phyloP scores from a whole-genome alignment of 37 sponge, comb jelly and placozoan genomes.

The Amphimedon queenslandica region DNA sequence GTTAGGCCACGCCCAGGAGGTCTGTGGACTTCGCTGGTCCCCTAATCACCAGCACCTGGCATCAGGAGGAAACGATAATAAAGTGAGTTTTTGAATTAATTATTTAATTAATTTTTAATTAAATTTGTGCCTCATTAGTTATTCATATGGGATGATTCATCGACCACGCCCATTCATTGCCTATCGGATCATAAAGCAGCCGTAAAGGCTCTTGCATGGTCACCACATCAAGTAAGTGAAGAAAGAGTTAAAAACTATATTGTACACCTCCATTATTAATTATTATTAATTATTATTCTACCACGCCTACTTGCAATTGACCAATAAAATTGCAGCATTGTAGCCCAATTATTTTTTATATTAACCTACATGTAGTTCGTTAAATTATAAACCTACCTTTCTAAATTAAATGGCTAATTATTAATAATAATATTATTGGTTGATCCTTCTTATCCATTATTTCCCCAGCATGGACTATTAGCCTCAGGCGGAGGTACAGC shows the following conservation, averaged over 20 bases:
- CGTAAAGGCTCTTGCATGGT: slow-evolving; percentile 97
- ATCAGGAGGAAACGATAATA: slow-evolving; percentile 96
- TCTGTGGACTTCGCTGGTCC: slow-evolving; percentile 95
- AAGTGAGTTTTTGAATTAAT: slow-evolving; percentile 20
- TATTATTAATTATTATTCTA: too few species aligned
- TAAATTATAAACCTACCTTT: background rate
- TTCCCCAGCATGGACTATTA: slow-evolving; percentile 68
- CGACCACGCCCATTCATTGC: slow-evolving; percentile 50
- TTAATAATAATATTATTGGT: background rate
- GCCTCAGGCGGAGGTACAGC: slow-evolving; percentile 97
- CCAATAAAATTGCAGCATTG: too few species aligned
- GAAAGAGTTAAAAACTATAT: too few species aligned
- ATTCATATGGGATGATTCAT: slow-evolving; percentile 57
- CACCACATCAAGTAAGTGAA: slow-evolving; percentile 91
- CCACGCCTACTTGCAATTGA: too few species aligned
- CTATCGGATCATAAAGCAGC: slow-evolving; percentile 90
- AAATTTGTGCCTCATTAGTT: slow-evolving; percentile 19
- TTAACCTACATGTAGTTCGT: background rate
- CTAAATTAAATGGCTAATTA: background rate
- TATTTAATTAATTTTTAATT: background rate
- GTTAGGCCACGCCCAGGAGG: slow-evolving; percentile 83
- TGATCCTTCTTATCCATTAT: slow-evolving; percentile 2
- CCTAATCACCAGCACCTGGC: slow-evolving; percentile 86
- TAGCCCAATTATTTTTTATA: background rate
- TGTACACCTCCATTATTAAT: too few species aligned